Evolutionary conservation across 2,113 vertebrate species (phyloP).

Genomic region (Notiomystis cincta): DNA sequence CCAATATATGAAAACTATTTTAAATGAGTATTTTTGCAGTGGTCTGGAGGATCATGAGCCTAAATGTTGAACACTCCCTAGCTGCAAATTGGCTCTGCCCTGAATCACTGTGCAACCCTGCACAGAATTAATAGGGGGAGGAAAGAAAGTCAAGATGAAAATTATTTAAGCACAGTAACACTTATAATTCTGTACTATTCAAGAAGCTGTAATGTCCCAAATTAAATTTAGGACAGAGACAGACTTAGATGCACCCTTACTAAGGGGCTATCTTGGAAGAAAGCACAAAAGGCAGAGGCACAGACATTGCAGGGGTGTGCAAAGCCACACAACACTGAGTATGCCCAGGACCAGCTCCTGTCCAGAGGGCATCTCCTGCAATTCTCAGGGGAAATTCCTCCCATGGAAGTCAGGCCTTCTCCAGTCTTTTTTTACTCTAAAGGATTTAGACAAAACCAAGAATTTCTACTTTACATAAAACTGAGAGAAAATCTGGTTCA

Average conservation of each 20-base stretch:
- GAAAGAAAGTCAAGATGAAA: background rate
- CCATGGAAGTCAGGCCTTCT: background rate
- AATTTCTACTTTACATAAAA: background rate
- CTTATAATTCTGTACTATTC: background rate
- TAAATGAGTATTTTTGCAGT: background rate
- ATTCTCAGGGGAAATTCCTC: background rate
- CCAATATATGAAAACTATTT: slow-evolving; percentile 12
- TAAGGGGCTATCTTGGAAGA: background rate
- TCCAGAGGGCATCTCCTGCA: background rate
- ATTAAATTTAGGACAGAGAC: background rate
- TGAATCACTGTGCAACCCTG: background rate
- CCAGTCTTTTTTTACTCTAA: background rate
- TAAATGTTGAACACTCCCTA: background rate
- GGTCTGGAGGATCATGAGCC: background rate
- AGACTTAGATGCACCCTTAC: background rate
- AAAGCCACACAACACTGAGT: background rate
- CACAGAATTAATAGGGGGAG: background rate
- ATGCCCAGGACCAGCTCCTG: background rate
- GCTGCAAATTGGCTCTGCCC: background rate
- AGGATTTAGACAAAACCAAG: background rate
- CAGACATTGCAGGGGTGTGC: background rate
- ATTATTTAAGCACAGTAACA: background rate
- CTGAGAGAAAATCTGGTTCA: background rate
- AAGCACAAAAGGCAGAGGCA: background rate
- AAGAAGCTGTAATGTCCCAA: background rate